phyloP scores from a whole-genome alignment of 2,113 vertebrate genomes.

The Cavia porcellus region DNA sequence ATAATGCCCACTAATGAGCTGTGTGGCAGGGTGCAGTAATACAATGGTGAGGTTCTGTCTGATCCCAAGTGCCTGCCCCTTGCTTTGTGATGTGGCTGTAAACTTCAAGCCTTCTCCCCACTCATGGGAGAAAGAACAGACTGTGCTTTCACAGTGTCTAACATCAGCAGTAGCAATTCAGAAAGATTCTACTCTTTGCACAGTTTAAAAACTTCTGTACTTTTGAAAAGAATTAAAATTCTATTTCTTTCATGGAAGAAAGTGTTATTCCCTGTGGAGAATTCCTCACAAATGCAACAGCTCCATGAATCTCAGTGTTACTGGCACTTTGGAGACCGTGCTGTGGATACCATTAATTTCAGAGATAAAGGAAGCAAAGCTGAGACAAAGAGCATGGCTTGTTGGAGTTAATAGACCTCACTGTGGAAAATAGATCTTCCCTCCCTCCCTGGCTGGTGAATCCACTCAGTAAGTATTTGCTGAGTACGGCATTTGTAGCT shows the following conservation, averaged over 20 bases:
- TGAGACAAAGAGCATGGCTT: background rate
- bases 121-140: background rate
- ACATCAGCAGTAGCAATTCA: background rate
- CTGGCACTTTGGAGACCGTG: background rate
- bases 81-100: background rate
- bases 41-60: no score
- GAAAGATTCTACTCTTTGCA: background rate
- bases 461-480: background rate
- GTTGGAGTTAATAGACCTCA: background rate
- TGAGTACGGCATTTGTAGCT: background rate
- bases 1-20: background rate
- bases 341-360: background rate
- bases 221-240: background rate
- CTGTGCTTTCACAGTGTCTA: background rate
- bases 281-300: background rate
- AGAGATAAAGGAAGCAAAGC: background rate
- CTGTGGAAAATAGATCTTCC: background rate
- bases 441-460: background rate
- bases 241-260: background rate
- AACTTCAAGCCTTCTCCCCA: background rate
- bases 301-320: background rate
- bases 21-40: background rate
- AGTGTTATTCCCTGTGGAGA: background rate
- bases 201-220: background rate
- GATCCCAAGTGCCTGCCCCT: background rate